These are phyloP conservation scores for Euborellia annulipes DNA, from an alignment of 1,140 invertebrate species.

Conservation along the genomic window DNA sequence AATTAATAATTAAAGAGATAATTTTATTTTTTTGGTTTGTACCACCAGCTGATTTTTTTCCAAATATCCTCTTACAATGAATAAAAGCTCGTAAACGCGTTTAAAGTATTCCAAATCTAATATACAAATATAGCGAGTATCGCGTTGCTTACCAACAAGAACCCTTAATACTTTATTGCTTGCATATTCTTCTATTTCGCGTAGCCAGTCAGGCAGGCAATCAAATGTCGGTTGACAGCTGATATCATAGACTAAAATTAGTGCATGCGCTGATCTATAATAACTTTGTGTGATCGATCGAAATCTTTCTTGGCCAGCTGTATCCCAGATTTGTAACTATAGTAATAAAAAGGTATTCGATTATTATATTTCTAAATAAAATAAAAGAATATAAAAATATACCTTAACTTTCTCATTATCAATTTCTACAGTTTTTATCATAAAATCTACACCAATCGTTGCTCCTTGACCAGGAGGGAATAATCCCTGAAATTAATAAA, in stretches of 20 bases:
- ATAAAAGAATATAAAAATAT: too few species aligned
- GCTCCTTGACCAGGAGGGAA: constrained; percentile 95
- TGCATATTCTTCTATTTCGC: constrained; percentile 94
- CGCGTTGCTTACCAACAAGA: constrained; percentile 69
- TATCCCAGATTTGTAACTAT: constrained; percentile 96
- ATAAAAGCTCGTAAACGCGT: too few species aligned
- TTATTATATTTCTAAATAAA: background rate
- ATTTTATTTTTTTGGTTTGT: too few species aligned
- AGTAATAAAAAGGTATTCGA: constrained; percentile 18
- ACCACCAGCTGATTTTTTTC: too few species aligned
- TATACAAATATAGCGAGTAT: too few species aligned
- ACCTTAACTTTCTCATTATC: constrained; percentile 98
- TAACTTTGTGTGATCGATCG: constrained; percentile 96
- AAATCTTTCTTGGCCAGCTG: constrained; percentile 92
- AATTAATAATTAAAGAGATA: too few species aligned
- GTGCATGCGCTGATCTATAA: constrained; percentile 90
- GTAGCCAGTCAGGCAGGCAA: constrained; percentile 84
- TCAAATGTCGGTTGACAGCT: constrained; percentile 95
- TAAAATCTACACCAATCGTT: constrained; percentile 98
- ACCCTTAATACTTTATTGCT: constrained; percentile 85
- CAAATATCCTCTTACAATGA: too few species aligned
- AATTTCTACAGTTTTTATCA: constrained; percentile 97
- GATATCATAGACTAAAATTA: constrained; percentile 96
- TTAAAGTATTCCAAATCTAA: too few species aligned
- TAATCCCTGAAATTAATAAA: constrained; percentile 44